Conservation (phyloP, 1,140 invertebrate genomes). For the Sitodiplosis mosellana region DNA sequence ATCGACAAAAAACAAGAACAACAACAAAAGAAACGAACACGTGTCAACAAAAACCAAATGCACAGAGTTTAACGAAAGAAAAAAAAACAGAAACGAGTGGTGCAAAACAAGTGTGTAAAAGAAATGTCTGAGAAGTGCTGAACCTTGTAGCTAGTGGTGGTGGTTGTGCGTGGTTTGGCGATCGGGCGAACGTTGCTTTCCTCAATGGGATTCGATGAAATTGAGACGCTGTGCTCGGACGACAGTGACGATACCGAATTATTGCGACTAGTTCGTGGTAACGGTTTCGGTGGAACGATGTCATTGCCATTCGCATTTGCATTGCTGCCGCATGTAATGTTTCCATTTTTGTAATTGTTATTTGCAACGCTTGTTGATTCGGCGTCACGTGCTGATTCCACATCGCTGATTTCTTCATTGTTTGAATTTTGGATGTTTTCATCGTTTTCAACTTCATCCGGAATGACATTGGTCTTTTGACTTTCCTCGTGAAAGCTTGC, state of each 20-base stretch:
- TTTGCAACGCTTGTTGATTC: background rate
- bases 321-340: background rate
- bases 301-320: constrained; percentile 1
- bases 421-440: background rate
- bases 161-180: constrained; percentile 49
- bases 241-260: constrained; percentile 31
- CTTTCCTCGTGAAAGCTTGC: constrained; percentile 8
- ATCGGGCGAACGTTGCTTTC: constrained; percentile 38
- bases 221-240: background rate
- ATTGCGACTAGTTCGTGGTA: constrained; percentile 45
- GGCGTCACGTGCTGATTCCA: background rate
- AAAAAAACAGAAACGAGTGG: constrained; percentile 7
- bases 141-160: constrained; percentile 26
- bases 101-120: constrained; percentile 2
- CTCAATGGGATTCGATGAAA: constrained; percentile 6
- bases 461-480: constrained; percentile 7
- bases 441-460: background rate
- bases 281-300: constrained; percentile 44
- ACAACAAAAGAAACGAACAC: constrained; percentile 6
- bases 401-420: background rate
- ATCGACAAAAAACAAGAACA: constrained; percentile 3
- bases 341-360: background rate
- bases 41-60: constrained; percentile 8
- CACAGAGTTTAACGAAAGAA: constrained; percentile 7
- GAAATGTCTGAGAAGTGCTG: constrained; percentile 25